These are phyloP conservation scores for Nemoura dubitans DNA, from an alignment of 2,888 invertebrate genomes.

Conservation along the genomic window DNA sequence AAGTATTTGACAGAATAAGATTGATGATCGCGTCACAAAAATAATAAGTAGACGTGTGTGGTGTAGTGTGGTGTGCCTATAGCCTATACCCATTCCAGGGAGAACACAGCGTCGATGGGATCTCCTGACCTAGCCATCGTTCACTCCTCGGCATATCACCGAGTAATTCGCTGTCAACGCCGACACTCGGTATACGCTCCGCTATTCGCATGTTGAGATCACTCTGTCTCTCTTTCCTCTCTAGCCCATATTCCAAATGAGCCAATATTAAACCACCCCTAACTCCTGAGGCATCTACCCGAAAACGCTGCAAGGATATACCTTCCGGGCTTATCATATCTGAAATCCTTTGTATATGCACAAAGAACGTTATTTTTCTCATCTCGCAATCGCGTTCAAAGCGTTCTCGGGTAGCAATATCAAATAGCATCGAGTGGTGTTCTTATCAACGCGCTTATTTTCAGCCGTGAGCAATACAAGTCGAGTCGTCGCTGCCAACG, in stretches of 20 bases:
- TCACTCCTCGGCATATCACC: not conserved
- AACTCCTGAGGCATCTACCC: not conserved
- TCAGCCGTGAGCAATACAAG: not conserved
- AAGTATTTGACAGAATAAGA: not conserved
- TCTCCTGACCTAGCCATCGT: not conserved
- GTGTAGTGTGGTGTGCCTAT: no score
- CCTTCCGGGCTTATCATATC: not conserved
- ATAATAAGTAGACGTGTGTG: not conserved
- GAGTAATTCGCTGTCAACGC: not conserved
- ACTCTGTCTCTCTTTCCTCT: not conserved
- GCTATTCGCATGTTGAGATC: not conserved
- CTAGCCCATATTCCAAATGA: not conserved
- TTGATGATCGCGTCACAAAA: not conserved
- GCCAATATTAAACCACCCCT: conserved; percentile 12
- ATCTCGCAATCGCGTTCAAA: not conserved
- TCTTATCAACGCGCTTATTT: not conserved
- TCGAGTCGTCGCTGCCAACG: not conserved
- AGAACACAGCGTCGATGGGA: not conserved
- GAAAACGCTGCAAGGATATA: not conserved
- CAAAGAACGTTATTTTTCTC: not conserved
- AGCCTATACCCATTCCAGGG: not conserved
- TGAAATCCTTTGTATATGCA: not conserved
- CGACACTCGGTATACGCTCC: not conserved
- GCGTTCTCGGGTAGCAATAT: not conserved
- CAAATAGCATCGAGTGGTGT: not conserved